phyloP scores from a whole-genome alignment of 2,113 vertebrate genomes.

The Aegithalos caudatus region DNA sequence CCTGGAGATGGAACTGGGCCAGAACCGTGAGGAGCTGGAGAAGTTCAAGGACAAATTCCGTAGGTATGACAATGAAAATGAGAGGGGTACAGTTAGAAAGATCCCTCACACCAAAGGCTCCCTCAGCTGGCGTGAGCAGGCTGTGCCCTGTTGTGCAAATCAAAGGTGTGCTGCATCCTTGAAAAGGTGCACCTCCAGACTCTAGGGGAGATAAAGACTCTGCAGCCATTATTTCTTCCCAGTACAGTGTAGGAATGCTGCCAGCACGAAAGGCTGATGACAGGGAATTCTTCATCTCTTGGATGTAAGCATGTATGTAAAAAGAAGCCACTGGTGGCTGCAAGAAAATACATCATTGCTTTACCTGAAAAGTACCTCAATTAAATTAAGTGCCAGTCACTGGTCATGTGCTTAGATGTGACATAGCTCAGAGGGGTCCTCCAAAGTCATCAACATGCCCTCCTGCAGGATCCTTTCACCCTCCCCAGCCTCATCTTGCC shows the following conservation, averaged over 20 bases:
- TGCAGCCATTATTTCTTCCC: background rate
- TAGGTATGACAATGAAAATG: constrained; percentile 71
- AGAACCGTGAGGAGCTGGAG: constrained; percentile 92
- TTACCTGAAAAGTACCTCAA: background rate
- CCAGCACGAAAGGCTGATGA: background rate
- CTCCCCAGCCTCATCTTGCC: background rate
- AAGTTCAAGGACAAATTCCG: constrained; percentile 98
- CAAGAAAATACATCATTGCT: background rate
- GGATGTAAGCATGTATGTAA: background rate
- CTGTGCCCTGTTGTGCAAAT: background rate
- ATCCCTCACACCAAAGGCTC: background rate
- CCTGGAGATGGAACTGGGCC: constrained; percentile 90
- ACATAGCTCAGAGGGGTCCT: background rate
- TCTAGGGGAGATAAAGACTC: background rate
- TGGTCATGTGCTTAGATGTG: background rate
- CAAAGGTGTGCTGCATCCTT: background rate
- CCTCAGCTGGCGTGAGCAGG: background rate
- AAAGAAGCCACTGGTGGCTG: background rate
- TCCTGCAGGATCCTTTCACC: background rate
- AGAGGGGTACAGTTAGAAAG: background rate
- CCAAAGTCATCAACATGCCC: background rate
- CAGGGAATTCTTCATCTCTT: background rate
- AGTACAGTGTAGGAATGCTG: background rate
- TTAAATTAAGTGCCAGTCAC: background rate
- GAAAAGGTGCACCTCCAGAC: background rate